Base-by-base conservation (phyloP, 1,140 invertebrate species). In the Acromyrmex charruanus region DNA sequence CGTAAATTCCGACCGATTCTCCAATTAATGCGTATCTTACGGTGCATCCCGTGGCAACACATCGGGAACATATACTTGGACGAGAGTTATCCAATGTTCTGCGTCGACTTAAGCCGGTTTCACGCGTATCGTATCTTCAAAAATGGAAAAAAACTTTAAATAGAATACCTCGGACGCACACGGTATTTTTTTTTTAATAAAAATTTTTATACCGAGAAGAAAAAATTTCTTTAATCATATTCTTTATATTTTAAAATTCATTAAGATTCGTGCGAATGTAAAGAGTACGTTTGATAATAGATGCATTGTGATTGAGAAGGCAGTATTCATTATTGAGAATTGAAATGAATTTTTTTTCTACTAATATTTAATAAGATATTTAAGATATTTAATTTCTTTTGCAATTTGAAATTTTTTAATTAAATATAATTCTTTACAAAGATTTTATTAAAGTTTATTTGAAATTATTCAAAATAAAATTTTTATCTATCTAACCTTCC, bases 11-110 rank as follows among this genome's bases (percentile, higher is more conserved):
- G 69, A 28, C 58, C 80, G 80, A 84, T 84, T 84, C 80, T 84
- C 55, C 80, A 84, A 84, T 84, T 84, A 84, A 84, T 61, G 80
- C 69, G 80, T 84, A 84, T 84, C 80, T 84, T 84, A 84, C 80
- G 80, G 80, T 84, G 80, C 80, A 84, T 61, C 80, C 39, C n/a
- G 55, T 58, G 80, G 68, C 55, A 82, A 74, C 25, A 35, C 68
- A 75, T 75, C 69, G 80, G 14, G 39, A 84, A 84, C 80, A n/a
- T 84, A 74, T 63, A 84, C 39, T 68, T 63, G 80, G 39, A 18
- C 80, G 55, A 75, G 63, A 80, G 55, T 84, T 69, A 51, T 84
- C 69, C 55, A 28, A 74, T 49, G 53, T 25, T 61, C 53, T 12
- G 55, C 31, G 69, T 3, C n/a, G 53, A 16, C 53, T 84, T 84